Conservation (phyloP, 2,113 vertebrate genomes). For the Glaucidium brasilianum region DNA sequence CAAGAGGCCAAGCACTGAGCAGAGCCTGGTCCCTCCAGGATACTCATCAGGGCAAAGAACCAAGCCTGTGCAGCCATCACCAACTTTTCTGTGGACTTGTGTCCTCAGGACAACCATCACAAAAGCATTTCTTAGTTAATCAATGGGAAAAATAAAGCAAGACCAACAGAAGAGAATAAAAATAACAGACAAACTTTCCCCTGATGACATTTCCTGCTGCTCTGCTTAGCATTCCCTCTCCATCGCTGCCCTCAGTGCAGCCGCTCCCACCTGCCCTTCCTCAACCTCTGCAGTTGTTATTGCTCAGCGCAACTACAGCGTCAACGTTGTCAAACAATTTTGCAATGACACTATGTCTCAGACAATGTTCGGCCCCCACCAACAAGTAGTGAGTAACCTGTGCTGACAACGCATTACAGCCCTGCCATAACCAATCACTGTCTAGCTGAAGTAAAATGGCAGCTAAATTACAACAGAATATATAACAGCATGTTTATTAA, state of each 20-base stretch:
- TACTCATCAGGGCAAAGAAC: not conserved
- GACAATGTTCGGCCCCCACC: constrained; percentile 68
- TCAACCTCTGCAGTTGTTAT: constrained; percentile 57
- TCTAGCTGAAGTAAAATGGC: constrained; percentile 63
- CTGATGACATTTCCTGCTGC: not conserved
- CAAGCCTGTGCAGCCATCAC: fast-evolving
- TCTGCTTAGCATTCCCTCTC: constrained; percentile 41
- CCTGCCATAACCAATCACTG: constrained; percentile 78
- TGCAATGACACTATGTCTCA: constrained; percentile 54
- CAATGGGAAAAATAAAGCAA: not conserved
- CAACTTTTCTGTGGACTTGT: not conserved
- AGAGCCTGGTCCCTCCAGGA: not conserved
- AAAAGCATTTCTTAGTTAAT: not conserved
- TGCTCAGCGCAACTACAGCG: constrained; percentile 40
- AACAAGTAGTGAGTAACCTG: constrained; percentile 69
- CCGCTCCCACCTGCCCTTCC: constrained; percentile 36
- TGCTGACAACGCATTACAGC: constrained; percentile 79
- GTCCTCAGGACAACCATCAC: not conserved
- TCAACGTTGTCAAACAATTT: constrained; percentile 60
- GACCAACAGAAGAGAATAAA: not conserved
- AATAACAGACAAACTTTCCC: not conserved
- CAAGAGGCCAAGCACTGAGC: not conserved
- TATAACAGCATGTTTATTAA: constrained; percentile 60
- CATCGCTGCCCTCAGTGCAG: not conserved
- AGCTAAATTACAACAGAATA: constrained; percentile 64